Base-by-base conservation (phyloP, 1,140 invertebrate genomes). In the Lethrus apterus region DNA sequence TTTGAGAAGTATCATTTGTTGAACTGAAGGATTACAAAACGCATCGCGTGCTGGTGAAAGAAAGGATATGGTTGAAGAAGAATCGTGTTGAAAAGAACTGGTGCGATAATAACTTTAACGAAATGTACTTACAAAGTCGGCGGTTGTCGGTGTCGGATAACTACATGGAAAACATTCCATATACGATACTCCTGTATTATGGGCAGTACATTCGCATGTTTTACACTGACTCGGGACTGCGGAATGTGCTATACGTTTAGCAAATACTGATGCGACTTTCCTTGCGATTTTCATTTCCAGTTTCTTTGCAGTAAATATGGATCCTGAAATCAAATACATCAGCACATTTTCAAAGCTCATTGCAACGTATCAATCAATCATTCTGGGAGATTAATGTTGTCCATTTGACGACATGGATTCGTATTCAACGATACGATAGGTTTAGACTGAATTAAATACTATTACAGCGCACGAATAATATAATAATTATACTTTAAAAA, bases 201-300 rank as follows among this genome's bases (percentile, higher is more conserved):
- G 70, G 2, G 78, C 73, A 2, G 77, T 75, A 59, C 86, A 91
- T 55, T 85, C 81, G 60, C 86, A 91, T 4, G 74, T 71, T 56
- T 87, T 82, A 52, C 83, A 86, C 5, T 64, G 48, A 21, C 67
- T 70, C 0, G 81, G 77, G n/a, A 62, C 46, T 2, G 83, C 81
- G 7, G 76, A 77, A 11, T 73, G 51, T 0, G 79, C 81, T 0
- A 88, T 66, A 23, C 82, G 70, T 43, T 81, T 79, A 1, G 78
- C 73, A 46, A 89, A 85, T 0, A 86, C 82, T 17, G 69, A 77
- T 1, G 77, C 67, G 8, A 66, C 57, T 23, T 77, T 75, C 10
- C 75, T 69, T 20, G 69, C 68, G 20, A 41, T 23, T 17, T 41
- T 41, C 8, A 7, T 15, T 29, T 73, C 70, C 31, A 84, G 54